Evolutionary conservation across 2,113 vertebrate species (phyloP).

Genomic region (Aleadryas rufinucha): DNA sequence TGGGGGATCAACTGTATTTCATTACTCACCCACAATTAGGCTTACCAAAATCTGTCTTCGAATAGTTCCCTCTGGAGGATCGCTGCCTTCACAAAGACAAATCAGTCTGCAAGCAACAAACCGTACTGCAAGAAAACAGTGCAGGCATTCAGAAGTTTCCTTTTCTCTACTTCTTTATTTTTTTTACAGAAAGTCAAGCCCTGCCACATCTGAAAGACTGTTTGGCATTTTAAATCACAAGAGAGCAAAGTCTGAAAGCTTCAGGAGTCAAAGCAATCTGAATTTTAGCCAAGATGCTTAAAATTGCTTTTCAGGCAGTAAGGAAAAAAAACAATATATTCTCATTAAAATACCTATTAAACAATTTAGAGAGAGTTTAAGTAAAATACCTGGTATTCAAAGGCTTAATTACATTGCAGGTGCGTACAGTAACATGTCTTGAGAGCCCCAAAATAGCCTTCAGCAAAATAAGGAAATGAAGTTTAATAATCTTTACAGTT

Average conservation of each 20-base stretch:
- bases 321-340: not conserved
- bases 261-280: not conserved
- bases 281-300: not conserved
- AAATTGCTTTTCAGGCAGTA: not conserved
- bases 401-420: constrained; percentile 27
- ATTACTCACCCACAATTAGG: not conserved
- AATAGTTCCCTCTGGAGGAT: constrained; percentile 76
- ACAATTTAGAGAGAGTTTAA: not conserved
- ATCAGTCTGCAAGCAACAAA: constrained; percentile 84
- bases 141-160: not conserved
- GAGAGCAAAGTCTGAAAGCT: not conserved
- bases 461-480: constrained; percentile 4
- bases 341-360: constrained; percentile 4
- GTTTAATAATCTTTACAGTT: constrained; percentile 1
- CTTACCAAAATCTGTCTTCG: constrained; percentile 87
- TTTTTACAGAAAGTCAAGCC: not conserved
- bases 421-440: not conserved
- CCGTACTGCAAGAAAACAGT: constrained; percentile 75
- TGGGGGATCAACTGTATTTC: not conserved
- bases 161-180: not conserved
- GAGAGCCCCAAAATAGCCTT: constrained; percentile 1
- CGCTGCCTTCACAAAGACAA: constrained; percentile 67
- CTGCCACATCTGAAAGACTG: not conserved
- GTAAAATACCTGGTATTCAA: not conserved
- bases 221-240: not conserved